A percentile compares a stretch with the other conserved stretches of the same genome.
Conservation (phyloP, 2,797 vertebrate genomes). For the Pseudochirops corinnae region DNA sequence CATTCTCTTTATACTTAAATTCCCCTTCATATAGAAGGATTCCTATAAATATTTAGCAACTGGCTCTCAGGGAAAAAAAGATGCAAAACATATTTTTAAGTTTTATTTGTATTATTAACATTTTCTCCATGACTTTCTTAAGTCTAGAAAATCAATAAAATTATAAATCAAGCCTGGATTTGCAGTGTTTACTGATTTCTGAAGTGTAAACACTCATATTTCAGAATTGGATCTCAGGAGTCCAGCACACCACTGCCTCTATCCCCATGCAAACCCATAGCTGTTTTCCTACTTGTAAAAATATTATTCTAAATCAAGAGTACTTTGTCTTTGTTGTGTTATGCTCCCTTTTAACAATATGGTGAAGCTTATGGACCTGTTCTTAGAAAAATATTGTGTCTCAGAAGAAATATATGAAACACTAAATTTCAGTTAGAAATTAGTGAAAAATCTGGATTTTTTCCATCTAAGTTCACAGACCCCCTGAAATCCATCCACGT, state of each 20-base stretch:
- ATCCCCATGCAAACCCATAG: conserved; percentile 65
- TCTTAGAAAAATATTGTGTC: not conserved
- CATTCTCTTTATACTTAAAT: conserved; percentile 68
- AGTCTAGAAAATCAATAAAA: not conserved
- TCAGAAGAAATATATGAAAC: not conserved
- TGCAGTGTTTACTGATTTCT: not conserved
- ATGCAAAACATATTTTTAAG: not conserved
- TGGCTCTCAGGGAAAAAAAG: not conserved
- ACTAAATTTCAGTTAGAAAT: not conserved
- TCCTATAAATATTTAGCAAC: not conserved
- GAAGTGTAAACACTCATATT: not conserved
- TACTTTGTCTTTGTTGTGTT: not conserved
- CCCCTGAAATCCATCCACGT: not conserved
- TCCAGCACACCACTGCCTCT: not conserved
- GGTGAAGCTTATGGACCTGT: not conserved
- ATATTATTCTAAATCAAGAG: not conserved
- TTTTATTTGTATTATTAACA: not conserved
- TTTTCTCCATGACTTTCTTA: not conserved
- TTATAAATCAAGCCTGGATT: not conserved
- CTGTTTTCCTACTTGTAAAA: conserved; percentile 66
- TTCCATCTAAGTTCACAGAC: not conserved
- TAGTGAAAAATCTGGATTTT: not conserved
- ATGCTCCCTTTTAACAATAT: not conserved
- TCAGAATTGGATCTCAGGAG: not conserved
- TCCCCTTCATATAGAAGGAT: conserved; percentile 32